Base-by-base conservation (phyloP, 2,797 vertebrate species). In the Todus mexicanus region DNA sequence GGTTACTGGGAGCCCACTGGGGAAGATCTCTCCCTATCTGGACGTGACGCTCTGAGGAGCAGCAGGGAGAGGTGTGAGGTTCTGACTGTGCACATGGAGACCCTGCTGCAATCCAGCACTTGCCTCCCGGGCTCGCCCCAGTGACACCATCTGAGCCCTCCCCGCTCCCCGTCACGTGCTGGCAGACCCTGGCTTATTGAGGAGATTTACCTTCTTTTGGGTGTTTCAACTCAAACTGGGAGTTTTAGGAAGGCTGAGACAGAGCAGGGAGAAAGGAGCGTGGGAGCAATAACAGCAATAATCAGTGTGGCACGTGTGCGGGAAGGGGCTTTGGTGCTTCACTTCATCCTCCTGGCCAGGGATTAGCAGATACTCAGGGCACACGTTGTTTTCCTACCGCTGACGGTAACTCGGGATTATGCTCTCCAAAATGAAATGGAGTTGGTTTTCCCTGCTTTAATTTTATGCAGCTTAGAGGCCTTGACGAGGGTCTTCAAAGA, bases 401-500 rank as follows among this genome's bases (percentile, higher is more conserved):
- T 21, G 10, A 7, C 3, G 3, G 15, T 45, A 81, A 38, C 64
- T 73, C 76, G 31, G 20, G 59, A 51, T 74, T 14, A 11, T 16
- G 18, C 61, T 40, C 61, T 65, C 56, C 61, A 45, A 70, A 56
- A 73, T 40, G 53, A 84, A 92, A 83, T 2, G 9, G 79, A 70
- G 78, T 22, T 60, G 37, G 4, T 90, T 89, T 85, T 54, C 17
- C 68, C 11, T 12, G 45, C 42, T 74, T 60, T 65, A 93, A 96
- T 96, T 90, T 91, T 87, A 90, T 93, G 92, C 92, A 90, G 74
- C 86, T 92, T 57, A n/a, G 21, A 84, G 86, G 90, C 95, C 81
- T 92, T 90, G 90, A 82, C 20, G 5, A 92, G 71, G 88, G 93
- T 93, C 87, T 87, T 66, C 64, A 94, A 47, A 64, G 94, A 94